Conservation (phyloP, 92 coral and sea anemone genomes). For the Pocillopora grandis region DNA sequence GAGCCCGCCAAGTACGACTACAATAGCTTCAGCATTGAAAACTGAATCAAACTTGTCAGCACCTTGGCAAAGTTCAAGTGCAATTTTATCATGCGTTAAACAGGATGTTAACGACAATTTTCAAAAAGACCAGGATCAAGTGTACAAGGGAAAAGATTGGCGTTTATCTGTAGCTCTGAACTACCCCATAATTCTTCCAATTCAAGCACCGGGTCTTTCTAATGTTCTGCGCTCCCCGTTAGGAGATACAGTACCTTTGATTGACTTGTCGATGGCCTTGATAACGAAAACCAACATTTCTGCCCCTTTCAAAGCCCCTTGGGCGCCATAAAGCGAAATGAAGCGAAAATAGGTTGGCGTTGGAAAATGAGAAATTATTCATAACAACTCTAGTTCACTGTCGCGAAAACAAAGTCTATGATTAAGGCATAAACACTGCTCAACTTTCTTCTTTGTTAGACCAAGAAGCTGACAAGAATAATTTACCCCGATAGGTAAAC, state of each 20-base stretch:
- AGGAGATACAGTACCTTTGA: conserved; percentile 1
- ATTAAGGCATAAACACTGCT: background rate
- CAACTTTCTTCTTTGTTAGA: background rate
- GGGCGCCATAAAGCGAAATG: conserved; percentile 30
- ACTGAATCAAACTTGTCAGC: background rate
- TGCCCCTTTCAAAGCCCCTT: conserved; percentile 34
- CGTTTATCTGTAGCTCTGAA: conserved; percentile 23
- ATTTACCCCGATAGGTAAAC: background rate
- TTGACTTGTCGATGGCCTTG: conserved; percentile 41
- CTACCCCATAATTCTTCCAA: conserved; percentile 6
- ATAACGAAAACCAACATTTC: conserved; percentile 38
- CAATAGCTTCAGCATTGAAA: background rate
- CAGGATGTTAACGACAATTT: conserved; percentile 1
- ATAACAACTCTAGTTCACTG: background rate
- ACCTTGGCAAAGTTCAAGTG: background rate
- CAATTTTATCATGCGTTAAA: background rate
- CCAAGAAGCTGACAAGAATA: background rate
- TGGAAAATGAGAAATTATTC: conserved; percentile 45
- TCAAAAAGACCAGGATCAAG: background rate
- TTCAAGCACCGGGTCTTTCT: conserved; percentile 16
- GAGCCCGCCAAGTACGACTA: background rate
- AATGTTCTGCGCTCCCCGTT: conserved; percentile 1
- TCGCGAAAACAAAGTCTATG: background rate
- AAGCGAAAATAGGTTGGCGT: conserved; percentile 43
- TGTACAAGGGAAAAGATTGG: background rate